Evolutionary conservation across 53 echinoderm and acorn worm genomes (phyloP).

Genomic region (Crossaster papposus): DNA sequence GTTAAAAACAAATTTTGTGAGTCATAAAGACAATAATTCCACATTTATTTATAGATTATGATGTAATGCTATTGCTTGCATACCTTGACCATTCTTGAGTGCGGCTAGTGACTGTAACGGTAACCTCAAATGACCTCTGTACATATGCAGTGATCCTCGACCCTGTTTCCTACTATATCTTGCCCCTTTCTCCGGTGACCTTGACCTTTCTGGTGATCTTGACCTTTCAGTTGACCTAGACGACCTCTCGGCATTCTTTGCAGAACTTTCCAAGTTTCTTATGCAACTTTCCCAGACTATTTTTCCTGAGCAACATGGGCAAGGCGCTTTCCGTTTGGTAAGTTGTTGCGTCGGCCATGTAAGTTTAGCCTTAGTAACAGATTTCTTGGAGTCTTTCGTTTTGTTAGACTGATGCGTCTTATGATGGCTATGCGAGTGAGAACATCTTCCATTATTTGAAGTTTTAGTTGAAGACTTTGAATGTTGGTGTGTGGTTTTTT

Average conservation of each 20-base stretch:
- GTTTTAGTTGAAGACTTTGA: conserved; percentile 38
- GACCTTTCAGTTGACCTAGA: conserved; percentile 45
- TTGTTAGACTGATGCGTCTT: conserved; percentile 40
- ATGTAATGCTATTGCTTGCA: neutral
- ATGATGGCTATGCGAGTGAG: conserved; percentile 11
- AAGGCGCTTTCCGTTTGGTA: conserved; percentile 42
- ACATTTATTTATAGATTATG: neutral
- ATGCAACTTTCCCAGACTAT: conserved; percentile 70
- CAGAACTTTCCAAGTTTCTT: neutral
- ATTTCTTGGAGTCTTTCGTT: conserved; percentile 55
- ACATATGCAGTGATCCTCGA: conserved; percentile 58
- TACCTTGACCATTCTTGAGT: conserved; percentile 78
- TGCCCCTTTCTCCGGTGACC: conserved; percentile 24
- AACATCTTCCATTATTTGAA: conserved; percentile 49
- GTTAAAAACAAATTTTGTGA: neutral
- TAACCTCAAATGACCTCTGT: conserved; percentile 82
- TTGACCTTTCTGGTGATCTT: conserved; percentile 55
- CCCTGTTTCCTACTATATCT: conserved; percentile 56
- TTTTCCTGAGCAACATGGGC: conserved; percentile 73
- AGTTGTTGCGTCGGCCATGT: conserved; percentile 36
- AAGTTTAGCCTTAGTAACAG: conserved; percentile 43
- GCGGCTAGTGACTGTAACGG: conserved; percentile 87
- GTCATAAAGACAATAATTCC: neutral
- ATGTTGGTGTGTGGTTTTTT: conserved; percentile 16
- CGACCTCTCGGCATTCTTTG: conserved; percentile 26